phyloP scores from a whole-genome alignment of 2,888 invertebrate species.

The Tenodera sinensis region DNA sequence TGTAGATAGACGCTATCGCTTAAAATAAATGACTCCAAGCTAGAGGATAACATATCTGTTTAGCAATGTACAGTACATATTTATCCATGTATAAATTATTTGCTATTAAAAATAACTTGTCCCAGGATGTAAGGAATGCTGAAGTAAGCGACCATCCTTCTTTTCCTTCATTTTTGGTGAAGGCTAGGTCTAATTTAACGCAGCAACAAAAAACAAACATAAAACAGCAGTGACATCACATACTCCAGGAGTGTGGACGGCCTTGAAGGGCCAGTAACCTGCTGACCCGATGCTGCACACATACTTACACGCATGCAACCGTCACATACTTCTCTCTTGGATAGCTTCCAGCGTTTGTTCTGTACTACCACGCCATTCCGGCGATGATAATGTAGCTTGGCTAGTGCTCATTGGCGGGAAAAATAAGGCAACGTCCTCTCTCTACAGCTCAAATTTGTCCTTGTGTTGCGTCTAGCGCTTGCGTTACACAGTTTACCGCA shows the following conservation, averaged over 20 bases:
- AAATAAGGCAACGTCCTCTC: neutral
- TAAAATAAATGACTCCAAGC: neutral
- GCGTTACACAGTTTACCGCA: too few relatives aligned
- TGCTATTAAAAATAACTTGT: neutral
- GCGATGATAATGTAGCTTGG: neutral
- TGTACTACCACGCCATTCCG: neutral
- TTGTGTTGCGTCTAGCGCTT: too few relatives aligned
- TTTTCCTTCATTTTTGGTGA: neutral
- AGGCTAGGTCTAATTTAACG: neutral
- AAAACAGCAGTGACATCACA: neutral
- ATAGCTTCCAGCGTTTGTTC: neutral
- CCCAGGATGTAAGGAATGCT: neutral
- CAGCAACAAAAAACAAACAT: neutral
- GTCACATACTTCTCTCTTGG: neutral
- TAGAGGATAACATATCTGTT: neutral
- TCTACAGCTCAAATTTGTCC: neutral
- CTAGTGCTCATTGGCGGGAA: neutral
- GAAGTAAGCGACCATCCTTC: neutral
- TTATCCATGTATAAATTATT: neutral
- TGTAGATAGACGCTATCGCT: neutral
- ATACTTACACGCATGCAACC: neutral
- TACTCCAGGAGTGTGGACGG: neutral
- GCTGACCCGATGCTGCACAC: conserved; percentile 16
- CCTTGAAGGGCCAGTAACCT: conserved; percentile 29
- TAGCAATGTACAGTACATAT: neutral